Conservation (phyloP, 1,140 invertebrate species). For the Pseudomyrmex gracilis region DNA sequence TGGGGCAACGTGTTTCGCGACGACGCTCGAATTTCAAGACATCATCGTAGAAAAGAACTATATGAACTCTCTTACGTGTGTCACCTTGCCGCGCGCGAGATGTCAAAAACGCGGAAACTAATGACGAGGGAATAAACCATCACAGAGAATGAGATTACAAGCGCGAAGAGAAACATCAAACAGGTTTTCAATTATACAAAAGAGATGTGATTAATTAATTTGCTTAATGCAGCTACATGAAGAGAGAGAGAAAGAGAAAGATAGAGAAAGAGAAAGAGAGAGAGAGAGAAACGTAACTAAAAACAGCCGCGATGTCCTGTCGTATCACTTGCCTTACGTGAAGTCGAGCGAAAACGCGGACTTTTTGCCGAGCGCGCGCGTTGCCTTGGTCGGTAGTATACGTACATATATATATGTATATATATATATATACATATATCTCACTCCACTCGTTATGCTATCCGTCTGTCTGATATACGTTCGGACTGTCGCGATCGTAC, state of each 20-base stretch:
- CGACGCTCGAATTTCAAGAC: conserved; percentile 71
- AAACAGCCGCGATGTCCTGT: neutral
- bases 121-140: conserved; percentile 27
- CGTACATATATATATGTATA: neutral
- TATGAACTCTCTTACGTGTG: neutral
- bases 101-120: conserved; percentile 2
- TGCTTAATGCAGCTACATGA: neutral
- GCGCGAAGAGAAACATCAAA: no score
- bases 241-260: neutral
- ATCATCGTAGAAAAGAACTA: conserved; percentile 20
- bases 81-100: neutral
- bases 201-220: neutral
- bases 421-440: neutral
- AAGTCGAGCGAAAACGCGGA: conserved; percentile 23
- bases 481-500: conserved; percentile 42
- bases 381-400: neutral
- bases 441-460: conserved; percentile 51
- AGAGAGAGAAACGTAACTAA: neutral
- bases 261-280: neutral
- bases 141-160: neutral
- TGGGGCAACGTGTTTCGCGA: conserved; percentile 78
- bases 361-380: conserved; percentile 26
- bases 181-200: no score
- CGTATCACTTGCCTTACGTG: conserved; percentile 6
- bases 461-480: conserved; percentile 41